Evolutionary conservation across 2,797 vertebrate species (phyloP), one percentile per base, ranked within the genome.

Genomic region (Lutjanus argentimaculatus): DNA sequence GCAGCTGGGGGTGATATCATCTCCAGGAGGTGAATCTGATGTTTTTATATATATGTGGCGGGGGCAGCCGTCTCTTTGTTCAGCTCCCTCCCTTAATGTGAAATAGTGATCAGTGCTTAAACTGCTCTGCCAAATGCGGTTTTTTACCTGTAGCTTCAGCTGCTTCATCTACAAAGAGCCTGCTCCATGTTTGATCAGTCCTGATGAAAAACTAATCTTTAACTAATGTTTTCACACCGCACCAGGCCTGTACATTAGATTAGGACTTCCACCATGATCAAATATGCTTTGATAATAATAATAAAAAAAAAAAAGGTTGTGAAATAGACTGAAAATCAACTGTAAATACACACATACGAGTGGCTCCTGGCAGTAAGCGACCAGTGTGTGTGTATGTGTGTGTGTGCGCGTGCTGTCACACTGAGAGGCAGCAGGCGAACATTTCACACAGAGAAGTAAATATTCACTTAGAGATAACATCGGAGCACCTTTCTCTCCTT

Each of bases 401-500:
- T 53, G 48, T 49, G 71, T 49, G 80, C 65, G 69, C 51, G 61
- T 30, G 68, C 43, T 53, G 48, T 80, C 82, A 87, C 79, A 82
- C 71, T 69, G 79, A 67, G 79, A 85, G 76, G 82, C 85, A 79
- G 81, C 83, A 79, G 69, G 80, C 5, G 14, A 75, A 69, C 63
- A 68, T 79, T 82, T 87, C 87, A 89, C 72, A 79, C 89, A 83
- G 88, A 81, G 83, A 85, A 82, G 82, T 91, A 91, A 91, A 93
- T 91, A 93, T 85, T 89, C 82, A 87, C 86, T 91, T 67, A 76
- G 51, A 84, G 88, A 93, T 93, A 93, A 82, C 51, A 91, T 91
- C 88, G 3, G 81, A 85, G 86, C 75, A 91, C 82, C 83, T 81
- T 83, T 79, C 87, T 82, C 74, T 78, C 84, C 83, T 84, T 86